Evolutionary conservation across 2,113 vertebrate species (phyloP), one percentile per base, ranked within the genome.

Genomic region (Hiodon tergisus): DNA sequence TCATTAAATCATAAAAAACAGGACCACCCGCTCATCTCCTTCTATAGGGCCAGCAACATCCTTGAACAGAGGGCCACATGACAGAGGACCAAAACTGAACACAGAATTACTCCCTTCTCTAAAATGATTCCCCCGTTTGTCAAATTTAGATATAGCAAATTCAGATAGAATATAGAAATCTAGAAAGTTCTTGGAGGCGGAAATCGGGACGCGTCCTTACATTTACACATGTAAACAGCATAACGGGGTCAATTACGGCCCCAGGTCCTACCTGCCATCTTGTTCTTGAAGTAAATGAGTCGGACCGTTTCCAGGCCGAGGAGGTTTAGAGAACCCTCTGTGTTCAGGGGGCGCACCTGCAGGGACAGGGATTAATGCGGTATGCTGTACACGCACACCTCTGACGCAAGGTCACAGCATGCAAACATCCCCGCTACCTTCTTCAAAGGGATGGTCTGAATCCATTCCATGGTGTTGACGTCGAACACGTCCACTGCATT

Each of bases 401-500:
- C 9, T 54, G 8, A 17, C 31, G 14, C 4, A 2, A 6, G 72
- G 31, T 31, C 31, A 31, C 31, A 13, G 1, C 6, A 0, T 8
- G 6, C 14, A 17, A 0, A 0, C 47, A 31, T 2, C 3, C 4
- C 8, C 16, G 10, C 63, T 55, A 98, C 97, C 96, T 99, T 99
- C 83, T 98, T 99, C 10, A 99, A 92, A 16, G 97, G 95, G 80
- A 98, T 92, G 83, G 96, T 96, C 83, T 99, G 97, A 81, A 99
- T 98, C 97, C 97, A 99, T 79, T 99, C 97, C 95, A 96, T 98
- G 67, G 95, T 97, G 88, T 97, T 98, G 79, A 99, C 93, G 0
- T 99, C 94, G 0, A 98, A 99, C 81, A 98, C 88, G 76, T 99
- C 97, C 50, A 99, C 90, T 3, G 96, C 95, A 53, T 98, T 98